These are phyloP conservation scores for Mormyrops attenuatus DNA, from an alignment of 2,797 vertebrate genomes.

Conservation along the genomic window DNA sequence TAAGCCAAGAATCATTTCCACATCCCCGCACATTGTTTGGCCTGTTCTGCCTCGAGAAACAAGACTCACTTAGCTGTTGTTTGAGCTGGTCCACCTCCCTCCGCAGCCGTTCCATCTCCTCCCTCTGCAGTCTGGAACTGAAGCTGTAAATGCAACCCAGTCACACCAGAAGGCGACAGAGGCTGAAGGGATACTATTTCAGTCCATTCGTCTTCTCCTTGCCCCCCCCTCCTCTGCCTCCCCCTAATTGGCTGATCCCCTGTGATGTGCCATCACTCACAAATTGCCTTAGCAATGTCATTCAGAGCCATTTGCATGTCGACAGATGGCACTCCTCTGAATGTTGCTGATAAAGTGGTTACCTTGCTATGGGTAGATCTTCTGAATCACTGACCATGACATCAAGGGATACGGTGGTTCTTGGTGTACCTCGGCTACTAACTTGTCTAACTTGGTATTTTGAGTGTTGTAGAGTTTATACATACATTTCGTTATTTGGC, in stretches of 20 bases:
- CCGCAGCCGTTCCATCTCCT: constrained; percentile 64
- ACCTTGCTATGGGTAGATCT: neutral
- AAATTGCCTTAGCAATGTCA: neutral
- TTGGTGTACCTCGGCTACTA: neutral
- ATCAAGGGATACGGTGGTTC: neutral
- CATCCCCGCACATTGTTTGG: neutral
- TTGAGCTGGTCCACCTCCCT: constrained; percentile 70
- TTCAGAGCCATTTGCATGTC: neutral
- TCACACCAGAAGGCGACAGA: neutral
- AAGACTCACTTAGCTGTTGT: constrained; percentile 62
- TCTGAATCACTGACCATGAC: neutral
- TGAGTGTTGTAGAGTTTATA: neutral
- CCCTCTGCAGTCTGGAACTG: constrained; percentile 60
- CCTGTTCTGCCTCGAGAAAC: neutral
- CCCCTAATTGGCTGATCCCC: neutral
- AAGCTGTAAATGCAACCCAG: constrained; percentile 45
- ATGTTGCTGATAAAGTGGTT: neutral
- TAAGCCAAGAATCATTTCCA: neutral
- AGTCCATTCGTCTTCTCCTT: neutral
- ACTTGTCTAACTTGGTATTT: neutral
- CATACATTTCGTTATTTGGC: neutral
- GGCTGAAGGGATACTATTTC: neutral
- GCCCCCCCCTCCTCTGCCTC: neutral
- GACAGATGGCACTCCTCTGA: neutral
- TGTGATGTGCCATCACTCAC: neutral